Evolutionary conservation across 1,140 invertebrate genomes (phyloP).

Genomic region (Anoplophora glabripennis): DNA sequence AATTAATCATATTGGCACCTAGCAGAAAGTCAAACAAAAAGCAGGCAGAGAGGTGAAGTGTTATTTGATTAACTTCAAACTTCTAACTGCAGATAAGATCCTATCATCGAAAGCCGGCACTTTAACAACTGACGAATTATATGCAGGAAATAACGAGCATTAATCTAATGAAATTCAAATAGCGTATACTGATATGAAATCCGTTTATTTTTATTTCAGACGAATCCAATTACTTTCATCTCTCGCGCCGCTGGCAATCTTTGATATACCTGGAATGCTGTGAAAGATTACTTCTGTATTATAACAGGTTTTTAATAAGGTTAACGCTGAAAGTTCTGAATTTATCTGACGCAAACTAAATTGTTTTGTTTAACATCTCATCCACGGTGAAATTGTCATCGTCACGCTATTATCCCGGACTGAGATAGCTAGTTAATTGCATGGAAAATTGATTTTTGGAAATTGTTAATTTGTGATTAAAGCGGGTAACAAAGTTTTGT

Average conservation of each 20-base stretch:
- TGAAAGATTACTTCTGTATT: slow-evolving; percentile 42
- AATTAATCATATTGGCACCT: too few relatives aligned
- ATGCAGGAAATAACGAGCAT: background rate
- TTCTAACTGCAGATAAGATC: background rate
- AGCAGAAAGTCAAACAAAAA: background rate
- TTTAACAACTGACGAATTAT: background rate
- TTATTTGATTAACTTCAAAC: slow-evolving; percentile 10
- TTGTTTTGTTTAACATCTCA: slow-evolving; percentile 28
- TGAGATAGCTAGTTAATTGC: background rate
- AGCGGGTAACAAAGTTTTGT: background rate
- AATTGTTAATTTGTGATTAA: background rate
- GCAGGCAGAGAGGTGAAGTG: background rate
- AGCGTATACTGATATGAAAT: background rate
- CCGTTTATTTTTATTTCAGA: slow-evolving; percentile 11
- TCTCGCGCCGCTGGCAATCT: slow-evolving; percentile 30
- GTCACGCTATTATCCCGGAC: background rate
- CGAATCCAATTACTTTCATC: slow-evolving; percentile 39
- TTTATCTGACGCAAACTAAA: slow-evolving; percentile 28
- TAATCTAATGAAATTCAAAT: slow-evolving; percentile 4
- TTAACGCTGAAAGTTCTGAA: slow-evolving; percentile 28
- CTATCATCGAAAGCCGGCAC: too few relatives aligned
- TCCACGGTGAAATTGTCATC: slow-evolving; percentile 14
- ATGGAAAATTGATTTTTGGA: background rate
- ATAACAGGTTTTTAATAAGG: slow-evolving; percentile 43
- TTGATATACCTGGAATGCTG: slow-evolving; percentile 35